phyloP scores from a whole-genome alignment of 2,797 vertebrate species.

The Odontamblyopus lacepedii region DNA sequence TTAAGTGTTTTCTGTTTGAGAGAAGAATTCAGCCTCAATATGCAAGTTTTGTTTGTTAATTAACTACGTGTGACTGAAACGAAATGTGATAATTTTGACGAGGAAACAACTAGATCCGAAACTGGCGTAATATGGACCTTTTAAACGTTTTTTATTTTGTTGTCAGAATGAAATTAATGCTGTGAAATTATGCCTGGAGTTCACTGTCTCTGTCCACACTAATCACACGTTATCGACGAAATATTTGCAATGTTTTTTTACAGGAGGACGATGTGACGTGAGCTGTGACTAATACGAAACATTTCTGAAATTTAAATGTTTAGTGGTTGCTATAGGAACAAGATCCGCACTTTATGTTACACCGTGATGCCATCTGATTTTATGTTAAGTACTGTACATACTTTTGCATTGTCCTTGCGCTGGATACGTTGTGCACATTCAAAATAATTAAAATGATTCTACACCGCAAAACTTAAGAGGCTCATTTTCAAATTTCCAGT shows the following conservation, averaged over 20 bases:
- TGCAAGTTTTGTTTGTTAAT: too few species aligned
- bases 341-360: conserved; percentile 82
- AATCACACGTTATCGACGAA: conserved; percentile 14
- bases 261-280: not conserved
- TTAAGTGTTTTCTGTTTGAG: too few species aligned
- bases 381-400: not conserved
- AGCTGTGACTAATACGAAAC: conserved; percentile 3
- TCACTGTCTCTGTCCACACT: conserved; percentile 19
- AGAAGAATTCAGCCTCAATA: too few species aligned
- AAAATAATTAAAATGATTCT: conserved; percentile 40
- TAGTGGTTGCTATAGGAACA: conserved; percentile 57
- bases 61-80: too few species aligned
- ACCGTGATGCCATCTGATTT: conserved; percentile 50
- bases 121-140: too few species aligned
- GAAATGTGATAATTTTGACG: too few species aligned
- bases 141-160: conserved; percentile 6
- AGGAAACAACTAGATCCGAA: too few species aligned
- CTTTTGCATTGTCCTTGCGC: conserved; percentile 25
- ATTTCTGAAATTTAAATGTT: conserved; percentile 10
- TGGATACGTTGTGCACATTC: not conserved
- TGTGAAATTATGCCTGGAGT: conserved; percentile 21
- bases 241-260: not conserved
- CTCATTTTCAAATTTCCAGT: too few species aligned
- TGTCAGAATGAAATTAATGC: conserved; percentile 25
- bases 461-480: conserved; percentile 37